Evolutionary conservation across 2,113 vertebrate genomes (phyloP), one percentile per base, ranked within the genome.

Genomic region (Campylomormyrus tamandua): DNA sequence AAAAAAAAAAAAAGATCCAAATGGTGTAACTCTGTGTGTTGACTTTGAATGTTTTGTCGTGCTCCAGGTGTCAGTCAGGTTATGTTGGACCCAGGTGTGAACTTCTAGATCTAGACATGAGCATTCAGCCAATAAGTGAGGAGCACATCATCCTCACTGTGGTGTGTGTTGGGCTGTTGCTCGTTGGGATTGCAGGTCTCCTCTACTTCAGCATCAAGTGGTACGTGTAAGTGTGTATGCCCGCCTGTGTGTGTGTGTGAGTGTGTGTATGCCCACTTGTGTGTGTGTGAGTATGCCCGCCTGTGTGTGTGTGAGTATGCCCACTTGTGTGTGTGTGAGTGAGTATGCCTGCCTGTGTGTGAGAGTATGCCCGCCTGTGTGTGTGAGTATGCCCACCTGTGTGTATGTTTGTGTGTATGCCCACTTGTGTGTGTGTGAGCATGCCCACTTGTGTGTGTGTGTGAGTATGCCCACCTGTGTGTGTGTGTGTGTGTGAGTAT

Each of bases 81-180:
- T 95, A 92, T 89, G 49, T 87, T 1, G 95, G 95, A 11, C 86
- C 84, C 91, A 92, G 95, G 83, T 95, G 95, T 90, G 85, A 80
- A 83, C 66, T 66, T 2, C 1, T 11, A 0, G 92, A 86, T 1
- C 1, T 11, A 0, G 92, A 94, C 48, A 49, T 93, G 0, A 91
- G 93, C 19, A 3, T 70, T 0, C 31, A 91, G 91, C 92, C 91
- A 46, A 21, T 93, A 90, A 90, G 3, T 46, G 90, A 95, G 42
- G 91, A 90, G 87, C 91, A 95, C 11, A n/a, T 90, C 9, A 70
- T 90, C 53, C 90, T 90, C 52, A 90, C 80, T 0, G 90, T 90
- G 87, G 53, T 90, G 53, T 90, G 42, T 50, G 46, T 89, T 8
- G 53, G 35, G 0, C 31, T 90, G 42, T 6, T 48, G 0, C 17